A percentile compares a stretch with the other conserved stretches of the same genome.
Conservation (phyloP, 2,797 vertebrate genomes). For the Chiroxiphia lanceolata region DNA sequence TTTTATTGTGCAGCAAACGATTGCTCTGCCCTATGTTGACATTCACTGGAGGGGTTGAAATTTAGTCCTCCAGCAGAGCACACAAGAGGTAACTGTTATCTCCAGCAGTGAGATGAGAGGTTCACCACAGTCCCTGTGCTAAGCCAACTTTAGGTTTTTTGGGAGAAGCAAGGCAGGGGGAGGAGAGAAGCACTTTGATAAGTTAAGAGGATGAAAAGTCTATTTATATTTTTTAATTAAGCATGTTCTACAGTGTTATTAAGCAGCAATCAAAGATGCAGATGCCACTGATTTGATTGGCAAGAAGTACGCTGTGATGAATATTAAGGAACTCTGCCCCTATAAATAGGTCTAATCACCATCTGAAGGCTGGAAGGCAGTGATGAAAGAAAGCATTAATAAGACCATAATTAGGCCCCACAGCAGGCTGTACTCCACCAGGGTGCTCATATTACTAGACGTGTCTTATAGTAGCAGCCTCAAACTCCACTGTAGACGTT, state of each 20-base stretch:
- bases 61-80: background rate
- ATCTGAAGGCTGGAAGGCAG: slow-evolving; percentile 52
- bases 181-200: slow-evolving; percentile 36
- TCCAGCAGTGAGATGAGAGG: background rate
- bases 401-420: slow-evolving; percentile 57
- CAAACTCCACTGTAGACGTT: background rate
- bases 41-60: background rate
- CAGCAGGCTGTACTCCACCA: slow-evolving; percentile 31
- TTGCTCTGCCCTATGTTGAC: background rate
- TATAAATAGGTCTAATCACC: slow-evolving; percentile 81
- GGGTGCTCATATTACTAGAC: background rate
- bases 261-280: slow-evolving; percentile 79
- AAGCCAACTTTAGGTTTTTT: background rate
- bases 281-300: slow-evolving; percentile 77
- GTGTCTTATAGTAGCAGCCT: background rate
- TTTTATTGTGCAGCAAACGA: background rate
- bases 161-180: background rate
- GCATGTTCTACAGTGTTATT: slow-evolving; percentile 73
- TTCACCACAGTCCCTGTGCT: background rate
- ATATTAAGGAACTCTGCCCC: slow-evolving; percentile 74
- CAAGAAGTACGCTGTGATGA: slow-evolving; percentile 66
- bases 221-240: slow-evolving; percentile 83
- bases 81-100: background rate
- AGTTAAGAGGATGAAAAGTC: slow-evolving; percentile 70
- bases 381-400: slow-evolving; percentile 62